Base-by-base conservation (phyloP, 2,888 invertebrate species). In the Dendrolimus pini region DNA sequence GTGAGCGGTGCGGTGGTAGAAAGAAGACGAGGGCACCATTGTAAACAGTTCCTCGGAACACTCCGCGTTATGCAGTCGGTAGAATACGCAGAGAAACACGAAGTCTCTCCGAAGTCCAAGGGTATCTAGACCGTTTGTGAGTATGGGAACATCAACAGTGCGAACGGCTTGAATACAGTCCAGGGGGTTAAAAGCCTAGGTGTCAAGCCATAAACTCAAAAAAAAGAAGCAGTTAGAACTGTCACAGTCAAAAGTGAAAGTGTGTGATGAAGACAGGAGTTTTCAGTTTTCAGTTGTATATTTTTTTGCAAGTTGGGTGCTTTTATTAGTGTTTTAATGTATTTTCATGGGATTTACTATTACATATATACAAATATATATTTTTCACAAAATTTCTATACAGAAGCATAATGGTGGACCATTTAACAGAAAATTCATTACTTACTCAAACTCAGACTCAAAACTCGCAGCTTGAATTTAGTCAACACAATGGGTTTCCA, bases 371-470 rank as follows among this genome's bases (percentile, higher is more conserved):
- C 30, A 3, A 30, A 30, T 30, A 30, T 1, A 30, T 6, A 14
- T 30, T 6, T 30, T 30, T 30, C 30, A 30, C 30, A 30, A 30
- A 3, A 30, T 30, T 30, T 30, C 30, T 47, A 47, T 47, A 47
- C 47, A 12, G 47, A 30, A 41, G n/a, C 9, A 77, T 30, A 60
- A 89, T 89, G 89, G 80, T 74, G 41, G 87, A 89, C 58, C 82
- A 82, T 61, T 59, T 71, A 56, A 71, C 65, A 52, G 74, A 82
- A 58, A 75, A 80, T 62, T 30, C 30, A 30, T 6, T 30, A 30
- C 30, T 30, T 3, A 91, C 89, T 0, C 91, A 91, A 68, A 91
- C 91, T 0, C 91, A 91, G 70, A 89, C 91, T 0, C 91, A 90
- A 66, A 85, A 82, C 59, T 89, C 90, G 0, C 85, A 89, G 69